phyloP scores from a whole-genome alignment of 2,797 vertebrate species.

The Chanos chanos region DNA sequence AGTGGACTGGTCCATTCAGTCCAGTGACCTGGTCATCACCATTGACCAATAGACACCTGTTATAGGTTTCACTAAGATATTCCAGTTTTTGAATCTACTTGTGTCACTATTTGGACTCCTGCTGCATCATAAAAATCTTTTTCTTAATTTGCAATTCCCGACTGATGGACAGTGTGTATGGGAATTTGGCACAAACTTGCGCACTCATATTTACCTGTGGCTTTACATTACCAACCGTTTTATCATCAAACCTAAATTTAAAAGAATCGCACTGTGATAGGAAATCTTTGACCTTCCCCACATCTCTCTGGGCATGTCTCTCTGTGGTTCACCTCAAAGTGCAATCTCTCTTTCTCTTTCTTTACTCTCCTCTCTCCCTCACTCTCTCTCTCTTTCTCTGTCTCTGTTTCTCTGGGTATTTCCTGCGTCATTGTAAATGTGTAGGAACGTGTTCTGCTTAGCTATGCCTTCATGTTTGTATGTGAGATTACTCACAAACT shows the following conservation, averaged over 20 bases:
- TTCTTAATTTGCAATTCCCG: too few relatives aligned
- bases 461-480: slow-evolving; percentile 50
- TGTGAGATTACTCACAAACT: too few relatives aligned
- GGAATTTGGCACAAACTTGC: too few relatives aligned
- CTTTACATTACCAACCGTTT: slow-evolving; percentile 2
- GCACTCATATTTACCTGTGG: neutral
- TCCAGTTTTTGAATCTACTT: neutral
- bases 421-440: slow-evolving; percentile 32
- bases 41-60: too few relatives aligned
- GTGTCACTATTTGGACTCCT: neutral
- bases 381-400: too few relatives aligned
- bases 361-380: slow-evolving; percentile 15
- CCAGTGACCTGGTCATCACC: too few relatives aligned
- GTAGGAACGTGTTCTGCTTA: slow-evolving; percentile 47
- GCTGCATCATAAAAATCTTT: slow-evolving; percentile 1
- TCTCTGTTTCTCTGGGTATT: slow-evolving; percentile 32
- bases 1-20: too few relatives aligned
- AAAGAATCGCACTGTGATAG: slow-evolving; percentile 38
- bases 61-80: neutral
- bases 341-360: neutral
- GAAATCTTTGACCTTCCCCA: slow-evolving; percentile 44
- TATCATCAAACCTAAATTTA: slow-evolving; percentile 39
- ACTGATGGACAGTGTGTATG: neutral
- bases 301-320: slow-evolving; percentile 16
- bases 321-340: slow-evolving; percentile 31